Base-by-base conservation (phyloP, 2,888 invertebrate species). In the Diabrotica balteata region DNA sequence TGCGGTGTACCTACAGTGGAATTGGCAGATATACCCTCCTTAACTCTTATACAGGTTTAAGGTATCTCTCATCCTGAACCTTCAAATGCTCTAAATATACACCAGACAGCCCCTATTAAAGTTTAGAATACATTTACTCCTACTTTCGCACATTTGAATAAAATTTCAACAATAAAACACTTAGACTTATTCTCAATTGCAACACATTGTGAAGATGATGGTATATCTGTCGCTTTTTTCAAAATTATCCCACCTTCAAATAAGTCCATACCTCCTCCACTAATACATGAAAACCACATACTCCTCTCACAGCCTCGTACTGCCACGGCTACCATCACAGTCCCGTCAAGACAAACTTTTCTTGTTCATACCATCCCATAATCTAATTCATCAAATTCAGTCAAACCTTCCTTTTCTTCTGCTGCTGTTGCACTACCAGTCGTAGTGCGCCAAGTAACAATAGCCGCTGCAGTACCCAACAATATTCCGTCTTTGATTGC, bases 101-200 rank as follows among this genome's bases (percentile, higher is more conserved):
- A 86, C 17, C 84, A 84, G 49, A 84, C 85, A 7, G 83, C 84
- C 9, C 83, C 84, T 0, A 72, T 84, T 45, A 84, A 89, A 76
- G 84, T 88, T 11, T 88, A 89, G 77, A 88, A 88, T 69, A 89
- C 90, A 76, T 88, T 89, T 32, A 87, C 88, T 4, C 89, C 90
- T 0, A 86, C 86, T 76, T 87, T 89, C 5, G 84, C 88, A 59
- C 87, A 88, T 17, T 17, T 17, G 17, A 17, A 17, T 17, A 17
- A 17, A 17, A 17, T 17, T 17, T 2, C 17, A 17, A 17, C 17
- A 17, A 17, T 2, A 17, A 17, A 17, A 17, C 17, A 1, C 17
- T 17, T 17, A 17, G 17, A 17, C 17, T 1, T 17, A 17, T 17
- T 17, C 17, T 17, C 17, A 17, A 17, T 17, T 17, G 17, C 17